Evolutionary conservation across 2,888 invertebrate genomes (phyloP), one percentile per base, ranked within the genome.

Genomic region (Noctua janthe): DNA sequence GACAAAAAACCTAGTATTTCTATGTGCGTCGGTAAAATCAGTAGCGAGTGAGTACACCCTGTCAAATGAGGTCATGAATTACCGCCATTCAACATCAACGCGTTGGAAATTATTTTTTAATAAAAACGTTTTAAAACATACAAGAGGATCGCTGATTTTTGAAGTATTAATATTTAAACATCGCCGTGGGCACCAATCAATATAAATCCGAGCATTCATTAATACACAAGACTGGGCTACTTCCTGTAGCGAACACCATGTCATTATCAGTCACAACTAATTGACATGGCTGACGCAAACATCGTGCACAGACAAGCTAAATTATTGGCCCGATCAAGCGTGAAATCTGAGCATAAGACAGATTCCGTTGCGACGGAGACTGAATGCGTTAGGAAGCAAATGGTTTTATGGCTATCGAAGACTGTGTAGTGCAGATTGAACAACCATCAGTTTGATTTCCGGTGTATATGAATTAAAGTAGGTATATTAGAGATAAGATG

Each of bases 201-300:
- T 39, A 39, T 66, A 39, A 62, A 62, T 15, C 15, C 10, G 1
- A 66, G 8, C n/a, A 39, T 10, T 64, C 8, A 56, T 70, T 23
- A 64, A 56, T 20, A 35, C 7, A 15, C 49, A 20, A 15, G 3
- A 29, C 6, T 13, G 29, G 23, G 6, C 47, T 35, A 49, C 23
- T 62, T 54, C 13, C 7, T 17, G 3, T 17, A 43, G 54, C 54
- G 54, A 79, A 73, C 47, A 77, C 59, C 71, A 56, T 85, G 82
- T 70, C 78, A 84, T 88, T 87, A 88, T 85, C 72, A 80, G 72
- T 79, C 83, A 74, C 56, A 69, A 73, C 76, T 87, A 87, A 89
- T 88, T 83, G 77, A 85, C 75, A 79, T 72, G 80, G 71, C 77
- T 54, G 76, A 72, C 72, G 75, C 81, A 82, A 76, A 76, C 74